Evolutionary conservation across 2,113 vertebrate species (phyloP), one percentile per base, ranked within the genome.

Genomic region (Cavia aperea): DNA sequence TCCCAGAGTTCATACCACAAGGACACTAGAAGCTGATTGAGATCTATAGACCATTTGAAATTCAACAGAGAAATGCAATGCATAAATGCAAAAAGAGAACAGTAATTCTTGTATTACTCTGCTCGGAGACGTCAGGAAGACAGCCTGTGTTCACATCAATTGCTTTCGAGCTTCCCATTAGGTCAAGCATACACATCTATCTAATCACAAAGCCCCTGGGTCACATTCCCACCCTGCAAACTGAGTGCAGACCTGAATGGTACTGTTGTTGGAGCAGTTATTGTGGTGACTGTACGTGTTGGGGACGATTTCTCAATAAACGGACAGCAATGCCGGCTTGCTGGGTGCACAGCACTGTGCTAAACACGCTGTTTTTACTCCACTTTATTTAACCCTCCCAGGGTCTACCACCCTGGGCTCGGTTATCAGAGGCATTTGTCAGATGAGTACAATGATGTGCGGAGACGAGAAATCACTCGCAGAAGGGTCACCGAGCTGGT

Each of bases 131-230:
- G 87, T 89, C 36, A 31, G 46, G 60, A 92, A 94, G 94, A 94
- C 58, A 66, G 54, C 87, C 58, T 86, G 87, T 43, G 58, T 49
- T 91, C 70, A 72, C 56, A 73, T n/a, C 79, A 54, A 13, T 18
- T 43, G 91, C 91, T 94, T 95, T 81, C 79, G 36, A 93, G 91
- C 65, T 36, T 79, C 56, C 89, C 86, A 33, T 46, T 65, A 92
- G 92, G 92, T 89, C 92, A 82, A 39, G 66, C 4, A 18, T 10
- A 43, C 0, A 7, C 83, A 78, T 58, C 33, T 5, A 91, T 78
- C 92, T 68, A n/a, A 88, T 15, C 92, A 82, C 82, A 81, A 95
- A 86, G 73, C 75, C 43, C 75, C 10, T 0, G 2, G n/a, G 89
- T 54, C 63, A 68, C 29, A 21, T 26, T 29, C 49, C 73, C 14